A percentile compares a stretch with the other conserved stretches of the same genome.
These are phyloP conservation scores for Lepidochrysops patricia DNA, from an alignment of 2,888 invertebrate species.

Conservation along the genomic window DNA sequence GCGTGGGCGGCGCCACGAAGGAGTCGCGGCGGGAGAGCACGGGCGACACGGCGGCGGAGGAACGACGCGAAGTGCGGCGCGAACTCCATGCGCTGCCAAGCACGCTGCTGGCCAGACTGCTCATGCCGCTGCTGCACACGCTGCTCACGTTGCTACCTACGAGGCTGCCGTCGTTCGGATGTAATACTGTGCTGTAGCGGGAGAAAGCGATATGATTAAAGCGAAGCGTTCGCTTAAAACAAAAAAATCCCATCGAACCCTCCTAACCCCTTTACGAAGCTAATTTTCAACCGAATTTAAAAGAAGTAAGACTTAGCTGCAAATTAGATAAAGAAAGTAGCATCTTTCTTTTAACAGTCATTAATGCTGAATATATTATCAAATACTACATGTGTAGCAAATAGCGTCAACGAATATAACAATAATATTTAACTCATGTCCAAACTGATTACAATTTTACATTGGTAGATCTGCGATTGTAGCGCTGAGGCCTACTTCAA, in stretches of 20 bases:
- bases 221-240: slow-evolving; percentile 7
- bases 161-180: slow-evolving; percentile 88
- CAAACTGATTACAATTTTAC: too few relatives aligned
- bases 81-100: slow-evolving; percentile 78
- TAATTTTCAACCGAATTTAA: too few relatives aligned
- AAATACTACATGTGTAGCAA: not conserved
- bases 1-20: slow-evolving; percentile 81
- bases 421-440: too few relatives aligned
- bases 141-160: slow-evolving; percentile 79
- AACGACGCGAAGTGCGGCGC: slow-evolving; percentile 74
- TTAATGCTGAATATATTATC: not conserved
- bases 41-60: slow-evolving; percentile 69
- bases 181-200: slow-evolving; percentile 83
- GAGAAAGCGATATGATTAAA: slow-evolving; percentile 18
- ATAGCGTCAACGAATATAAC: not conserved
- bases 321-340: not conserved
- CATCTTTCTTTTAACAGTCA: not conserved
- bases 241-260: not conserved
- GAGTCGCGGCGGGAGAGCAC: slow-evolving; percentile 85
- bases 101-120: slow-evolving; percentile 65
- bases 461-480: not conserved
- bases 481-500: not conserved
- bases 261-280: too few relatives aligned
- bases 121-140: slow-evolving; percentile 74
- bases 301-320: too few relatives aligned